phyloP scores from a whole-genome alignment of 2,888 invertebrate genomes.

The Actias luna region DNA sequence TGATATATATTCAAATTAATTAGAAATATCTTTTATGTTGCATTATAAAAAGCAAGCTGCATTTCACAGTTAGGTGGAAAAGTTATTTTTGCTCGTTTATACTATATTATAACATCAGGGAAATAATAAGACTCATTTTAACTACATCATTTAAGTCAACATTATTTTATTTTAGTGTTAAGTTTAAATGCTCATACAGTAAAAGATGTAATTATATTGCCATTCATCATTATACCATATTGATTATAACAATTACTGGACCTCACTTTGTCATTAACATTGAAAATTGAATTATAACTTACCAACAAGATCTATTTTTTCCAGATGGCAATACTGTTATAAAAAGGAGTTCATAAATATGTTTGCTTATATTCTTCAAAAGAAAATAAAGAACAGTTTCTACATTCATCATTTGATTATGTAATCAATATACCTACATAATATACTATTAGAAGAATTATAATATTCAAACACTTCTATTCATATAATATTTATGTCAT shows the following conservation, averaged over 20 bases:
- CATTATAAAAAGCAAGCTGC: background rate
- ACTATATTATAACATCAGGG: background rate
- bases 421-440: conserved; percentile 1
- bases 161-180: background rate
- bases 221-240: background rate
- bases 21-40: background rate
- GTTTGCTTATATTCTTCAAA: background rate
- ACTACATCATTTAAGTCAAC: background rate
- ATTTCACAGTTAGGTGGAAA: background rate
- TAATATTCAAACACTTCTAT: background rate
- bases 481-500: background rate
- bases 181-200: background rate
- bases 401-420: background rate
- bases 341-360: conserved; percentile 4
- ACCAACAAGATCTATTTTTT: conserved; percentile 10
- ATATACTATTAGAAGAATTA: background rate
- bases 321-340: conserved; percentile 8
- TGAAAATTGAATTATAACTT: background rate
- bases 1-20: background rate
- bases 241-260: background rate
- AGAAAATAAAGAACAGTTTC: conserved; percentile 1
- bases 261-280: background rate
- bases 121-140: background rate
- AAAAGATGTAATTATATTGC: background rate
- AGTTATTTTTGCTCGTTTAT: background rate